Conservation (phyloP, 2,888 invertebrate species). For the Microdon myrmicae region DNA sequence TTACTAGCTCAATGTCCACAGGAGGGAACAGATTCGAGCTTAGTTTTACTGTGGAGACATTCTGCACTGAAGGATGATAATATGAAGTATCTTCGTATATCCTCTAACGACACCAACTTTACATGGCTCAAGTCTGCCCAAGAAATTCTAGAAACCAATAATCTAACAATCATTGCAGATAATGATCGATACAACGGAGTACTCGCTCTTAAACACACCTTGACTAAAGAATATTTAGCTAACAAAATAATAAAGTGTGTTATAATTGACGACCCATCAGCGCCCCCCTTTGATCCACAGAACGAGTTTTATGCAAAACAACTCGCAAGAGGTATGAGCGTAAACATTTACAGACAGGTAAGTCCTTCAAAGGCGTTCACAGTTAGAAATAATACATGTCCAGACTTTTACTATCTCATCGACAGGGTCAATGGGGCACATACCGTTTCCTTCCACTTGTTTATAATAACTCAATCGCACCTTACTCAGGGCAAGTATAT, state of each 20-base stretch:
- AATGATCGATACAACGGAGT: constrained; percentile 78
- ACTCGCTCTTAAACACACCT: constrained; percentile 84
- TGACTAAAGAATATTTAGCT: constrained; percentile 81
- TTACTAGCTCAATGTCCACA: no score
- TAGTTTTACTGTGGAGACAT: constrained; percentile 29
- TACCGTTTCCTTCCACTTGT: constrained; percentile 78
- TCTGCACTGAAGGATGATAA: neutral
- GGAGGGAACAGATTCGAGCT: no score
- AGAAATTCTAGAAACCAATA: constrained; percentile 27
- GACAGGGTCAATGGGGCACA: constrained; percentile 71
- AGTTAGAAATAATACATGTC: no score
- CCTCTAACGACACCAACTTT: constrained; percentile 48
- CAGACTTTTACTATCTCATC: no score
- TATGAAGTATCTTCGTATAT: constrained; percentile 48
- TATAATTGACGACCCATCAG: constrained; percentile 72
- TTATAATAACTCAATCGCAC: constrained; percentile 62
- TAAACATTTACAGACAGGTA: constrained; percentile 76
- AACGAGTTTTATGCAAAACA: constrained; percentile 75
- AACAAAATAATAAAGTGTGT: constrained; percentile 72
- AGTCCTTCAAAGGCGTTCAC: constrained; percentile 3
- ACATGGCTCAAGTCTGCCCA: constrained; percentile 55
- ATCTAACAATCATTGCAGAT: constrained; percentile 73
- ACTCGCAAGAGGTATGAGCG: constrained; percentile 76
- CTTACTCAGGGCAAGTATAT: constrained; percentile 73
- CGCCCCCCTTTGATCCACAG: constrained; percentile 73